phyloP scores from a whole-genome alignment of 2,113 vertebrate species.

The Pseudonaja textilis region DNA sequence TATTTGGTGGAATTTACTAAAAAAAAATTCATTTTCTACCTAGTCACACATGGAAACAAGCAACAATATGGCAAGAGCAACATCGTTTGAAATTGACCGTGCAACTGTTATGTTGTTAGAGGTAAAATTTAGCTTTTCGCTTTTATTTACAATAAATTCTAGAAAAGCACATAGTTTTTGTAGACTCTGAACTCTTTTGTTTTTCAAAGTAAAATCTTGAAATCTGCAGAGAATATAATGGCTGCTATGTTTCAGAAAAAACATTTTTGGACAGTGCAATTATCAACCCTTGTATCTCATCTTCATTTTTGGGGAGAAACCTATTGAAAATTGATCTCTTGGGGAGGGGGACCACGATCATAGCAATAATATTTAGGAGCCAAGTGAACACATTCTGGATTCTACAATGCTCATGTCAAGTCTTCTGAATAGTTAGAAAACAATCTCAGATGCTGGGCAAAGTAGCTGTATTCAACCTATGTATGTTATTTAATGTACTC shows the following conservation, averaged over 20 bases:
- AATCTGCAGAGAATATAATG: not conserved
- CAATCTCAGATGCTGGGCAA: not conserved
- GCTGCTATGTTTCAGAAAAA: not conserved
- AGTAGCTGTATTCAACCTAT: not conserved
- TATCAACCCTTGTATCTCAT: not conserved
- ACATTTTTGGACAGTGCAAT: not conserved
- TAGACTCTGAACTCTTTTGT: not conserved
- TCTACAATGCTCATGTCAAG: not conserved
- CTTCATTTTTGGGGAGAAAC: not conserved
- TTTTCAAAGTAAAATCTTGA: not conserved
- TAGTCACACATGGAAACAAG: slow-evolving; percentile 4
- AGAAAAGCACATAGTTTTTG: not conserved
- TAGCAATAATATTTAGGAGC: too few relatives aligned
- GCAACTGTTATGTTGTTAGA: not conserved
- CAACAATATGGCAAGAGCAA: not conserved
- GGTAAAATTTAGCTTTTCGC: not conserved
- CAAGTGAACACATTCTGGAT: not conserved
- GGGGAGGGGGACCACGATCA: too few relatives aligned
- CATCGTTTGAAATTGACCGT: not conserved
- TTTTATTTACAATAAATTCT: not conserved
- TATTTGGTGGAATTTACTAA: not conserved
- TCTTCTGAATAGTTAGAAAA: not conserved
- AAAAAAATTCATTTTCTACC: not conserved
- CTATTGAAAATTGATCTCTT: not conserved
- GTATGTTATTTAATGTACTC: not conserved